phyloP scores from a whole-genome alignment of 2,888 invertebrate species.

The Anaspis maculata region DNA sequence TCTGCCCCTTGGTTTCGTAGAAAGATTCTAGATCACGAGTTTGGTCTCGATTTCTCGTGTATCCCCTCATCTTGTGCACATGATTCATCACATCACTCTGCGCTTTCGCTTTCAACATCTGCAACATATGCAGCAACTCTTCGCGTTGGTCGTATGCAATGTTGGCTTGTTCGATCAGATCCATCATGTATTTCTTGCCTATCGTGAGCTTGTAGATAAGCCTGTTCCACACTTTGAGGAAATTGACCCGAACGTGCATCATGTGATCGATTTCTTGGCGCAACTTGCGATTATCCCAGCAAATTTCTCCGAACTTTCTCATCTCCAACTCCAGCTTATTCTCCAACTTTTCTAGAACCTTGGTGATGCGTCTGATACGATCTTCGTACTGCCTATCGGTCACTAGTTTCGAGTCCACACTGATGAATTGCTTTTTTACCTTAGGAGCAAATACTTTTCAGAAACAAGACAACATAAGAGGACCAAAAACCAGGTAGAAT shows the following conservation, averaged over 20 bases:
- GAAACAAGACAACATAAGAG: no score
- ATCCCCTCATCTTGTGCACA: slow-evolving; percentile 29
- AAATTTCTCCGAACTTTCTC: slow-evolving; percentile 66
- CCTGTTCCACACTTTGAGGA: slow-evolving; percentile 73
- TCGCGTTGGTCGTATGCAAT: slow-evolving; percentile 83
- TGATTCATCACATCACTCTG: slow-evolving; percentile 62
- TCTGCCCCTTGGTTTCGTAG: slow-evolving; percentile 43
- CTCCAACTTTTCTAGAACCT: slow-evolving; percentile 58
- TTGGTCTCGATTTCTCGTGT: neutral
- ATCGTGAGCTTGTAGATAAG: slow-evolving; percentile 66
- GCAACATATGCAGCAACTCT: slow-evolving; percentile 70
- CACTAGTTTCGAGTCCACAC: slow-evolving; percentile 22
- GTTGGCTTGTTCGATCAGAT: slow-evolving; percentile 84
- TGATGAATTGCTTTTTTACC: neutral
- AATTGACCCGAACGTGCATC: slow-evolving; percentile 67
- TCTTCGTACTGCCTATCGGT: slow-evolving; percentile 45
- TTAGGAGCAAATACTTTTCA: no score
- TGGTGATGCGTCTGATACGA: slow-evolving; percentile 44
- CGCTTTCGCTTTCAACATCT: slow-evolving; percentile 68
- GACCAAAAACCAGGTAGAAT: no score
- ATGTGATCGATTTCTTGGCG: slow-evolving; percentile 73
- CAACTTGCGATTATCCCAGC: slow-evolving; percentile 62
- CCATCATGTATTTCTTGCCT: slow-evolving; percentile 76
- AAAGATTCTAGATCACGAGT: slow-evolving; percentile 3
- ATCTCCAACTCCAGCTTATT: slow-evolving; percentile 64